Percentiles rank a stretch among this genome's conserved stretches.
phyloP scores from a whole-genome alignment of 2,888 invertebrate genomes.

The Mythimna albipuncta region DNA sequence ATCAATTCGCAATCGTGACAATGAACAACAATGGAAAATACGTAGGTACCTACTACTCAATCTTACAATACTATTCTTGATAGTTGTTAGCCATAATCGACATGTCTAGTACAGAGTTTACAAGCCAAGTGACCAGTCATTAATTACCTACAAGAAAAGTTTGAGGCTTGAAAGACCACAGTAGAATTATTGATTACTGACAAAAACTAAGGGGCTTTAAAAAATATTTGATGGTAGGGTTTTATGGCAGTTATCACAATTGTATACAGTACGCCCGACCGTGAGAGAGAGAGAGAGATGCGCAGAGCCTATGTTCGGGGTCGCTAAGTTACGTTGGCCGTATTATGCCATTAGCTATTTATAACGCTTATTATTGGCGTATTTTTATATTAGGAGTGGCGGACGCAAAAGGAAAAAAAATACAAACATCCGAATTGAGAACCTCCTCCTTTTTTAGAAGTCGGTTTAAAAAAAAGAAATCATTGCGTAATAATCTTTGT shows the following conservation, averaged over 20 bases:
- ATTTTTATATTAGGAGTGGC: neutral
- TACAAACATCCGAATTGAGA: no score
- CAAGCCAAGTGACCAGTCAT: neutral
- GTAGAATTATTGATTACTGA: neutral
- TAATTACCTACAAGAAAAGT: neutral
- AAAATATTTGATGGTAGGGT: no score
- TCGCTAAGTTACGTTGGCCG: no score
- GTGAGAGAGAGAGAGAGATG: no score
- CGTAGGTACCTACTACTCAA: no score
- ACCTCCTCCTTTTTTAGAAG: no score
- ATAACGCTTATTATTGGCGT: neutral
- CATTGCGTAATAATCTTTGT: neutral
- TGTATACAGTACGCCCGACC: no score
- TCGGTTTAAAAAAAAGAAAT: no score
- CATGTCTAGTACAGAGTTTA: no score
- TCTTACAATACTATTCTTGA: neutral
- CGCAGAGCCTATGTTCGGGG: no score
- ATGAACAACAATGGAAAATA: neutral
- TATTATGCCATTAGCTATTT: neutral
- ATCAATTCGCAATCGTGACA: neutral
- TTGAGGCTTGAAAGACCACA: neutral
- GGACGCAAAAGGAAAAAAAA: neutral
- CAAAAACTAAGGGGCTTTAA: neutral
- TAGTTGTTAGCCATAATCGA: no score
- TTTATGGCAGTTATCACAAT: neutral